A percentile compares a stretch with the other conserved stretches of the same genome.
phyloP scores from a whole-genome alignment of 2,113 vertebrate genomes.

The Chelonoidis abingdonii region DNA sequence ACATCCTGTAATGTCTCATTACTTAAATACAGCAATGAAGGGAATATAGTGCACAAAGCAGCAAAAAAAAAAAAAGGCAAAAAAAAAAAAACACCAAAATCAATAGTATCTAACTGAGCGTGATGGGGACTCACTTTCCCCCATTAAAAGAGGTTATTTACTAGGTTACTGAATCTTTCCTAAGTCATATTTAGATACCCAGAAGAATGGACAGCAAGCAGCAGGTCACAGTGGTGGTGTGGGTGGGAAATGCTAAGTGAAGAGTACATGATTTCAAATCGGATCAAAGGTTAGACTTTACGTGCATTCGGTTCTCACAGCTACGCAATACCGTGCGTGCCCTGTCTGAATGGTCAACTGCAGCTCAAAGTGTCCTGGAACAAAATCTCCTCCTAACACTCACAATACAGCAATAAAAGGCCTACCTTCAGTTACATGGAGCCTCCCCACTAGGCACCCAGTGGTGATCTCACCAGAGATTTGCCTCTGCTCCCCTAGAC shows the following conservation, averaged over 20 bases:
- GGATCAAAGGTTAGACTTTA: constrained; percentile 67
- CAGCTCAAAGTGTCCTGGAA: neutral
- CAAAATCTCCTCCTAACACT: neutral
- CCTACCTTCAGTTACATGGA: neutral
- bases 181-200: constrained; percentile 67
- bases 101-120: constrained; percentile 70
- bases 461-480: neutral
- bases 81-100: constrained; percentile 24
- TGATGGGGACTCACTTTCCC: constrained; percentile 67
- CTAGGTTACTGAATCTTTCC: constrained; percentile 74
- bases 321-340: constrained; percentile 24
- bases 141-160: constrained; percentile 67
- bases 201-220: constrained; percentile 69
- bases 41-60: constrained; percentile 66
- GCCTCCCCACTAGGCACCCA: neutral
- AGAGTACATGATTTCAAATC: constrained; percentile 61
- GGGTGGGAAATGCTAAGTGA: constrained; percentile 63
- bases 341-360: constrained; percentile 8
- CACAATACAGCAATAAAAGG: neutral
- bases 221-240: constrained; percentile 24
- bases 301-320: constrained; percentile 38
- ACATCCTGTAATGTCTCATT: constrained; percentile 57
- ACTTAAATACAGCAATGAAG: constrained; percentile 59
- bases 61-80: constrained; percentile 39
- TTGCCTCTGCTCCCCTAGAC: neutral